Evolutionary conservation across 2,888 invertebrate species (phyloP).

Genomic region (Netelia fuscicornis): DNA sequence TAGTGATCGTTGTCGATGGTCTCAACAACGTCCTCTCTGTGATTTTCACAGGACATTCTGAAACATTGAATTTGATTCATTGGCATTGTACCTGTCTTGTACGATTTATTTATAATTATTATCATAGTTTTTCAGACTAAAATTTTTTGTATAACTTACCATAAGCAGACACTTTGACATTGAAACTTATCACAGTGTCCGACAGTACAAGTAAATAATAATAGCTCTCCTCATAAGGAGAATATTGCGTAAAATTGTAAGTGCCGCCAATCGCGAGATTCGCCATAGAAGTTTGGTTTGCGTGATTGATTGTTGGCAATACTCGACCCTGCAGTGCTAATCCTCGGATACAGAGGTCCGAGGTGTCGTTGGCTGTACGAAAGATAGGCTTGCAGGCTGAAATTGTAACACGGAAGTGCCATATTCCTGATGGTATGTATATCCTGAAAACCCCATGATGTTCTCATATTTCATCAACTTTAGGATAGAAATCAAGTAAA

Average conservation of each 20-base stretch:
- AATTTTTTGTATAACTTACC: constrained; percentile 73
- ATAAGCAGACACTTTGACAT: constrained; percentile 81
- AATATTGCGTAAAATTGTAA: constrained; percentile 81
- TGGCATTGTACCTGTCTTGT: constrained; percentile 14
- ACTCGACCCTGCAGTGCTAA: constrained; percentile 82
- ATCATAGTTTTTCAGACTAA: constrained; percentile 9
- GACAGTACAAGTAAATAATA: constrained; percentile 85
- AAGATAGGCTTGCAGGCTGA: constrained; percentile 83
- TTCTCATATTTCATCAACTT: not conserved
- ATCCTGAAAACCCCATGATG: constrained; percentile 78
- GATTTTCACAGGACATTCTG: constrained; percentile 80
- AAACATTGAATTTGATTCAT: constrained; percentile 49
- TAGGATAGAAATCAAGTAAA: not conserved
- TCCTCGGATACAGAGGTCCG: constrained; percentile 81
- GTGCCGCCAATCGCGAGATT: constrained; percentile 79
- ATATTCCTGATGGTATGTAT: constrained; percentile 84
- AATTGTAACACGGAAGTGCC: constrained; percentile 83
- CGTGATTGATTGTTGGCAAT: constrained; percentile 82
- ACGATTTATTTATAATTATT: not conserved
- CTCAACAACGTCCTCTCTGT: constrained; percentile 75
- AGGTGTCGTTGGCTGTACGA: constrained; percentile 71
- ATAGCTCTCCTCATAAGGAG: constrained; percentile 85
- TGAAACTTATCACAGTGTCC: constrained; percentile 83
- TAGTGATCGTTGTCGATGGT: constrained; percentile 69
- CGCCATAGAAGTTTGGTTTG: constrained; percentile 71